These are phyloP conservation scores for Lordiphosa collinella DNA, from an alignment of 1,140 invertebrate species.

Conservation along the genomic window DNA sequence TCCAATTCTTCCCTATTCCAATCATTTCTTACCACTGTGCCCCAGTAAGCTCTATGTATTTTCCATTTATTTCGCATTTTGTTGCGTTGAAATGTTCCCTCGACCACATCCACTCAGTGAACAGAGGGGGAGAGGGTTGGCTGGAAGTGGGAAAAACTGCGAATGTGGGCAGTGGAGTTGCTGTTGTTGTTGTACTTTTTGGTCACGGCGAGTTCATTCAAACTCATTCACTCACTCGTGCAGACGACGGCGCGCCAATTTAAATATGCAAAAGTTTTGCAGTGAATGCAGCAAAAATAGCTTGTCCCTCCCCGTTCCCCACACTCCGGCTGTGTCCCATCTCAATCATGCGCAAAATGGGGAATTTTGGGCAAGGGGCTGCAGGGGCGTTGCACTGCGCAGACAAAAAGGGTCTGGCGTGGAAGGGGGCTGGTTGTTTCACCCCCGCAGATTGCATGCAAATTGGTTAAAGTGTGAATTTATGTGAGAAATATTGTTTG, in stretches of 20 bases:
- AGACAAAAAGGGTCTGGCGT: slow-evolving; percentile 11
- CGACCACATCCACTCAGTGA: slow-evolving; percentile 29
- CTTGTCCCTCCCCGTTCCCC: slow-evolving; percentile 10
- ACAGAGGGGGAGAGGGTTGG: slow-evolving; percentile 16
- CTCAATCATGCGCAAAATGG: slow-evolving; percentile 32
- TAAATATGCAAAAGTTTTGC: slow-evolving; percentile 75
- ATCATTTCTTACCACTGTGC: too few relatives aligned
- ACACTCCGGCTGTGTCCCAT: neutral
- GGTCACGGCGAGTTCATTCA: slow-evolving; percentile 68
- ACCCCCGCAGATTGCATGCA: slow-evolving; percentile 78
- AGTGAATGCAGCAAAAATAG: slow-evolving; percentile 59
- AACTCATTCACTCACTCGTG: slow-evolving; percentile 74
- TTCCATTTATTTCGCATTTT: slow-evolving; percentile 26
- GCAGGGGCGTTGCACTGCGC: slow-evolving; percentile 49
- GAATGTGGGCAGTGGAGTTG: slow-evolving; percentile 21
- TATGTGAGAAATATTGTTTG: slow-evolving; percentile 80
- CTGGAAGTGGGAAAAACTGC: neutral
- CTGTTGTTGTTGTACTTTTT: slow-evolving; percentile 19
- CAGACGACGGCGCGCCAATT: slow-evolving; percentile 43
- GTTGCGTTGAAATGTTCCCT: slow-evolving; percentile 57
- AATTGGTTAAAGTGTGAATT: slow-evolving; percentile 79
- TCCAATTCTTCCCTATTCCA: too few relatives aligned
- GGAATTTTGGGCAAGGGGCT: slow-evolving; percentile 27
- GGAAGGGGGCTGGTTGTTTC: slow-evolving; percentile 33
- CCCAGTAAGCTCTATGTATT: slow-evolving; percentile 3